These are phyloP conservation scores for Chalcis sispes DNA, from an alignment of 2,888 invertebrate genomes.

Conservation along the genomic window DNA sequence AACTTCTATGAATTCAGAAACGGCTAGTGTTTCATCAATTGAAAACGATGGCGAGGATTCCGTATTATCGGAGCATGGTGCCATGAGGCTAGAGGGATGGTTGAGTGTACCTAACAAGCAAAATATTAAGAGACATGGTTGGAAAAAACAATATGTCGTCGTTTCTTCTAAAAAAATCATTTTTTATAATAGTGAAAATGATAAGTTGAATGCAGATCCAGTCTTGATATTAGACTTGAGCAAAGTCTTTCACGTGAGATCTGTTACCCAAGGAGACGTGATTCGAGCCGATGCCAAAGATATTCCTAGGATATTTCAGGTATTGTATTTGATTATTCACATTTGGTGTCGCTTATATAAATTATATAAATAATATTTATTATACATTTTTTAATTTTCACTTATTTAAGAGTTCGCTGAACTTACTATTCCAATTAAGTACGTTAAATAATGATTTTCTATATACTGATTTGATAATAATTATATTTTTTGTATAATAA, in stretches of 20 bases:
- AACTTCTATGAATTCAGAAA: slow-evolving; percentile 88
- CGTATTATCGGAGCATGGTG: slow-evolving; percentile 80
- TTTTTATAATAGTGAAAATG: slow-evolving; percentile 96
- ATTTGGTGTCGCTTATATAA: too few relatives aligned
- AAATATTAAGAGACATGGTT: slow-evolving; percentile 95
- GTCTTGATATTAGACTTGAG: slow-evolving; percentile 96
- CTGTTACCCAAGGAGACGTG: slow-evolving; percentile 99
- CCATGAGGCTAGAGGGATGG: slow-evolving; percentile 94
- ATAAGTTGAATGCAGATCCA: slow-evolving; percentile 96
- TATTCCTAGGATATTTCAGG: slow-evolving; percentile 98
- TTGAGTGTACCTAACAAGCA: slow-evolving; percentile 96
- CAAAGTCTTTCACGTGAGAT: slow-evolving; percentile 98
- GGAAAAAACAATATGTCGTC: slow-evolving; percentile 98
- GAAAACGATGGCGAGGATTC: slow-evolving; percentile 90
- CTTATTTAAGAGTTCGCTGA: too few relatives aligned
- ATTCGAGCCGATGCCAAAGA: slow-evolving; percentile 99
- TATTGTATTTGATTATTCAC: too few relatives aligned
- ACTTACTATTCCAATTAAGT: neutral
- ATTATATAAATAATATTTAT: too few relatives aligned
- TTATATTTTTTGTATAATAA: neutral
- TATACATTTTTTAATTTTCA: too few relatives aligned
- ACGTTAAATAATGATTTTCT: neutral
- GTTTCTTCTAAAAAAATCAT: slow-evolving; percentile 98
- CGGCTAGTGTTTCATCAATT: slow-evolving; percentile 93
- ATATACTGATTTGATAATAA: slow-evolving; percentile 1